Base-by-base conservation (phyloP, 1,140 invertebrate species). In the Drosophila pandora region DNA sequence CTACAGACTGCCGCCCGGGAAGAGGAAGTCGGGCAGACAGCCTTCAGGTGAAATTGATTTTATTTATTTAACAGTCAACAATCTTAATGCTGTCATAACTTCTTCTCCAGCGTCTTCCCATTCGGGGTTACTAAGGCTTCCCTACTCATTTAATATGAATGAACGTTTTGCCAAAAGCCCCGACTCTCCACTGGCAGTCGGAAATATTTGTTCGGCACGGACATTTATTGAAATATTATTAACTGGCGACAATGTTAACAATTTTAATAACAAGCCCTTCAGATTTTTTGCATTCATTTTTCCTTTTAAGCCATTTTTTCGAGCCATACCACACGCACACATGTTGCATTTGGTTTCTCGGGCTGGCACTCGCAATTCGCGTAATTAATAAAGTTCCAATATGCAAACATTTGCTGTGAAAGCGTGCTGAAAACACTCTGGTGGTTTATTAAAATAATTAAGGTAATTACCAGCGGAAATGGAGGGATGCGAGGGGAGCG, bases 371-470 rank as follows among this genome's bases (percentile, higher is more conserved):
- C 25, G 37, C 50, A 62, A 61, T 72, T 72, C 60, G 62, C 54
- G 82, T 76, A 85, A 85, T 85, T 87, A 87, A 85, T 87, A 82
- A 85, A 82, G 78, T 85, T 75, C 56, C 61, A 74, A 69, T 78
- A 61, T 61, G 74, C 74, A 85, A 87, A 85, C 75, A 85, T 87
- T 81, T 85, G 64, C 62, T 48, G 43, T 50, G 74, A 80, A 57
- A 37, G 48, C 59, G 50, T 28, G 57, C 63, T 60, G 57, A 67
- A 77, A 76, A 68, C 63, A 53, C 73, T 59, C 63, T 82, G 61
- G 74, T 70, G 79, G 83, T 87, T 88, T 89, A 88, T 88, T 88
- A 88, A 89, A 88, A 88, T 88, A 88, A 88, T 88, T 88, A 88
- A 88, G 83, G 83, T 88, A 88, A 88, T 88, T 88, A 83, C 69